Conservation (phyloP, 2,888 invertebrate species). For the Arctia plantaginis region DNA sequence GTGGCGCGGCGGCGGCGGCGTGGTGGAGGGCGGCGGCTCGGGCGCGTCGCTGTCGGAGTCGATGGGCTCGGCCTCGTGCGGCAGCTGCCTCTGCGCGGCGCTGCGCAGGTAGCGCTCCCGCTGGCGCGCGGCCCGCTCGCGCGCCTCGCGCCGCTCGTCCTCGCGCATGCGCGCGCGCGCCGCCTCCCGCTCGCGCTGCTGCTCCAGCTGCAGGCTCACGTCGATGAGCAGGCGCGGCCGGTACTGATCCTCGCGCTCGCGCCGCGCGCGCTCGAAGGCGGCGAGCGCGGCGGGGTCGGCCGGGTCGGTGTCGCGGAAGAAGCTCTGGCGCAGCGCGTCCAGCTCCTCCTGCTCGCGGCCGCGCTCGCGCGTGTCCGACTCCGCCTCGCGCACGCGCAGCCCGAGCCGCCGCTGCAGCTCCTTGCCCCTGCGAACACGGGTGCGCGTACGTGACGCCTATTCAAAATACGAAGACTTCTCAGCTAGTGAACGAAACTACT, state of each 20-base stretch:
- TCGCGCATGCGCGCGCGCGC: slow-evolving; percentile 67
- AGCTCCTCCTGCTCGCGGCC: slow-evolving; percentile 95
- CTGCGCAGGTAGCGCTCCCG: slow-evolving; percentile 83
- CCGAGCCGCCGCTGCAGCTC: slow-evolving; percentile 96
- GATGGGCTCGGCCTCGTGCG: slow-evolving; percentile 90
- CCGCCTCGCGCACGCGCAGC: slow-evolving; percentile 97
- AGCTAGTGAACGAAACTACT: no score
- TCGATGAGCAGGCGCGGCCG: slow-evolving; percentile 93
- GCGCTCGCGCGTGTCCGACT: slow-evolving; percentile 95
- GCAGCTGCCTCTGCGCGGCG: slow-evolving; percentile 87
- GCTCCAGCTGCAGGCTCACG: slow-evolving; percentile 87
- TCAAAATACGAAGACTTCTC: no score
- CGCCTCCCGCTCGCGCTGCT: slow-evolving; percentile 87
- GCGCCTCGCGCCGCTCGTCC: slow-evolving; percentile 56
- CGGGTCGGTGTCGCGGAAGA: slow-evolving; percentile 87
- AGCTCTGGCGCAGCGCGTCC: slow-evolving; percentile 88
- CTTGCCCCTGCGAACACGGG: slow-evolving; percentile 88
- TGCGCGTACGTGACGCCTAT: no score
- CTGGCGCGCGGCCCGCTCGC: slow-evolving; percentile 70
- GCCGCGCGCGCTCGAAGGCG: slow-evolving; percentile 65
- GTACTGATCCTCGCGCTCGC: slow-evolving; percentile 93
- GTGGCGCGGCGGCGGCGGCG: slow-evolving; percentile 27
- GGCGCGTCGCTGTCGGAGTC: slow-evolving; percentile 87
- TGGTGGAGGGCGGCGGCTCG: slow-evolving; percentile 23
- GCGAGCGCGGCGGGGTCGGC: slow-evolving; percentile 74